Percentiles rank a stretch among this genome's conserved stretches.
These are phyloP conservation scores for Ashinkailepas kermadecensis DNA, from an alignment of 2,888 invertebrate species.

Conservation along the genomic window DNA sequence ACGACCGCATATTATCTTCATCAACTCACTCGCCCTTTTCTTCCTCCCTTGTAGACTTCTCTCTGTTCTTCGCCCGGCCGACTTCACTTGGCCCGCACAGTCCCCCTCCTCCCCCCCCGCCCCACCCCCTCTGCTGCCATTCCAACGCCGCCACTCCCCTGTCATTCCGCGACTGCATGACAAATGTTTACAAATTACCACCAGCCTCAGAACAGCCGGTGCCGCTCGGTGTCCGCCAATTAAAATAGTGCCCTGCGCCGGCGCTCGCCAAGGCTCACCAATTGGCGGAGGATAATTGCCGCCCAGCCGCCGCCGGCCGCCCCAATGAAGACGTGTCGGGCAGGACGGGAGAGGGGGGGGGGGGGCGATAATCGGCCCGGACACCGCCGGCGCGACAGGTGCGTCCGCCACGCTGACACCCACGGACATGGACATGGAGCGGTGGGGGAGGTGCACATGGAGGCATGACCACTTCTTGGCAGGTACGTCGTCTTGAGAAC, in stretches of 20 bases:
- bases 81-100: no score
- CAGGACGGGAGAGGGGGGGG: no score
- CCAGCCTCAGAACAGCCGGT: not conserved
- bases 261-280: not conserved
- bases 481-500: no score
- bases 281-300: not conserved
- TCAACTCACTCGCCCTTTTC: not conserved
- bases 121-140: slow-evolving; percentile 8
- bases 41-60: not conserved
- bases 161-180: not conserved
- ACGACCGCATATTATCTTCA: not conserved
- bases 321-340: not conserved
- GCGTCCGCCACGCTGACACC: no score
- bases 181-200: slow-evolving; percentile 20
- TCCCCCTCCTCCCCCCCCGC: not conserved
- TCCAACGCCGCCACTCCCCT: slow-evolving; percentile 13
- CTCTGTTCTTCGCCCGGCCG: not conserved
- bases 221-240: not conserved
- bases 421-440: no score
- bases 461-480: no score
- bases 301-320: no score
- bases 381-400: no score
- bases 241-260: not conserved
- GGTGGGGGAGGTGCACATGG: no score
- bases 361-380: no score